Base-by-base conservation (phyloP, 2,888 invertebrate genomes). In the Lochmaea crataegi region DNA sequence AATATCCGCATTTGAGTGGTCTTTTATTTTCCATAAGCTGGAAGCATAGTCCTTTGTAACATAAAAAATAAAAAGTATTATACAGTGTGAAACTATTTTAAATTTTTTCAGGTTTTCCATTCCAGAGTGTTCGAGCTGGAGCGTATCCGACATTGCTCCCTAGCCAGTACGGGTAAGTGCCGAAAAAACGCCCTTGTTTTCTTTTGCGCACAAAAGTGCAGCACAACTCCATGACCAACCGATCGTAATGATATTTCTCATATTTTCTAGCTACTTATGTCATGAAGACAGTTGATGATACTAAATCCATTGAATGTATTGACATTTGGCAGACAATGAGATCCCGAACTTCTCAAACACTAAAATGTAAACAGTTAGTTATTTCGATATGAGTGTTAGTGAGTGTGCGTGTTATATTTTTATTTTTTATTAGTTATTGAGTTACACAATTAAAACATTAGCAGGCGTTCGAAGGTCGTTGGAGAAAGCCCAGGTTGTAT, bases 141-240 rank as follows among this genome's bases (percentile, higher is more conserved):
- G 73, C 81, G 7, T 95, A 94, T 85, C 94, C 92, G 70, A 89
- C 92, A 65, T 91, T 95, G 77, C 88, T 95, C 82, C 94, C 92
- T 74, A 90, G 94, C 79, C 95, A 94, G 86, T 95, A 94, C 85
- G 95, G 95, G 95, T 95, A 89, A 94, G 95, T 93, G 72, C 67
- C 75, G 73, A 38, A 41, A 22, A 22, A 32, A 42, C 60, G 61
- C 61, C 51, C 42, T 48, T 72, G 41, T 16, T 68, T 64, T 74
- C 66, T 67, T 56, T 69, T 70, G 64, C 70, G 73, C 74, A 75
- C 76, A 76, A 74, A 73, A 74, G 75, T 75, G 73, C 77, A 70
- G 75, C 75, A 72, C 71, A 71, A 80, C 80, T 75, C 81, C 81
- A 73, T 82, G 82, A 82, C 81, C 81, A 81, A 81, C 79, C 80